phyloP scores from a whole-genome alignment of 2,113 vertebrate species.

The Aegithalos caudatus region DNA sequence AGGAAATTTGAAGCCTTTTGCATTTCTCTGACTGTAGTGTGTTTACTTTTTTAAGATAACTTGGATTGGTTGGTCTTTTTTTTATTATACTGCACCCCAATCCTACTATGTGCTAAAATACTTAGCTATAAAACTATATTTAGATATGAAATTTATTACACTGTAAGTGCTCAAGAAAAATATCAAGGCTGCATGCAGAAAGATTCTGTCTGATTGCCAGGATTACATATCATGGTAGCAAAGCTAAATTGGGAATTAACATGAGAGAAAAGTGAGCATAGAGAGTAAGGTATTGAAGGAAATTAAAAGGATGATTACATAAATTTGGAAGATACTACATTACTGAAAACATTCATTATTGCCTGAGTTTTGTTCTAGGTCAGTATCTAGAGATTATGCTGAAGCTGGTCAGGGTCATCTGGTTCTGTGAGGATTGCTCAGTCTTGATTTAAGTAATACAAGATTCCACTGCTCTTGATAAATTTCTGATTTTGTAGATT shows the following conservation, averaged over 20 bases:
- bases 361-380: neutral
- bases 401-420: neutral
- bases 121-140: neutral
- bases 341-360: neutral
- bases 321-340: neutral
- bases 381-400: neutral
- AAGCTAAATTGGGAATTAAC: neutral
- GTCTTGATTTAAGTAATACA: neutral
- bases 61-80: neutral
- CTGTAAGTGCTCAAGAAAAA: neutral
- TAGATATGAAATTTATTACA: neutral
- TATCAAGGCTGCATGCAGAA: neutral
- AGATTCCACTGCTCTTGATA: neutral
- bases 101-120: neutral
- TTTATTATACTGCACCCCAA: neutral
- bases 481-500: neutral
- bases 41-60: neutral
- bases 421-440: neutral
- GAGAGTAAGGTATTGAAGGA: neutral
- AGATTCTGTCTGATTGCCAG: neutral
- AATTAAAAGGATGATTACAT: neutral
- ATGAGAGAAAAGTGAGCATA: neutral
- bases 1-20: neutral
- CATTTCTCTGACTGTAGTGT: neutral
- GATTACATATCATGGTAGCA: neutral